Base-by-base conservation (phyloP, 1,140 invertebrate genomes). In the Scaptomyza pallida region DNA sequence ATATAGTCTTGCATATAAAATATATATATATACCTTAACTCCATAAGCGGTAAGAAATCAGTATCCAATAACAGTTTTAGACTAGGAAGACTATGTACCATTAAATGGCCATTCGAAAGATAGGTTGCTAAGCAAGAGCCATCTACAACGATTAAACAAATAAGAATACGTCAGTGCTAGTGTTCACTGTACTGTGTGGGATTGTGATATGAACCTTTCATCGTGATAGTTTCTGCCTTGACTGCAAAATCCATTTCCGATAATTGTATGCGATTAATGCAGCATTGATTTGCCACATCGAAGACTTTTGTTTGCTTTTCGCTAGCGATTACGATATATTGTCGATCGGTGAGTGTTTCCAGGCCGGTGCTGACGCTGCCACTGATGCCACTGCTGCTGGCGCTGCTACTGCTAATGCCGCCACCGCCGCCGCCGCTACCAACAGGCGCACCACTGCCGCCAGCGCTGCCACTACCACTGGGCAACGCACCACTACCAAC, bases 231-330 rank as follows among this genome's bases (percentile, higher is more conserved):
- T 93, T 99, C 97, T 69, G 97, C 96, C 92, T 97, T 97, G 72
- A 99, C 96, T 61, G 98, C 97, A 93, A 98, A 98, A 92, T 97
- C 96, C 47, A 95, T 94, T 78, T 97, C 96, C 63, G 95, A 94
- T 73, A 97, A 93, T 91, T 97, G 96, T 92, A 96, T 95, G 72
- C 95, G 94, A 92, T 96, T 97, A 72, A 96, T 94, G 92, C 94
- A 98, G 92, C 96, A 98, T 92, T 99, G 98, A 61, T 97, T 98
- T 69, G 98, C 98, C 82, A 99, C 94, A 67, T 97, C 97, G 47
- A 98, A 95, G 54, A 99, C 97, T 91, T 97, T 94, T 52, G 97
- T 97, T 92, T 99, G 97, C 92, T 98, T 99, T 92, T 99, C 98
- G 45, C 97, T 98, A 56, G 96, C 95, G 63, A 99, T 94, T 13